Evolutionary conservation across 2,888 invertebrate genomes (phyloP).

Genomic region (Diachrysia chrysitis): DNA sequence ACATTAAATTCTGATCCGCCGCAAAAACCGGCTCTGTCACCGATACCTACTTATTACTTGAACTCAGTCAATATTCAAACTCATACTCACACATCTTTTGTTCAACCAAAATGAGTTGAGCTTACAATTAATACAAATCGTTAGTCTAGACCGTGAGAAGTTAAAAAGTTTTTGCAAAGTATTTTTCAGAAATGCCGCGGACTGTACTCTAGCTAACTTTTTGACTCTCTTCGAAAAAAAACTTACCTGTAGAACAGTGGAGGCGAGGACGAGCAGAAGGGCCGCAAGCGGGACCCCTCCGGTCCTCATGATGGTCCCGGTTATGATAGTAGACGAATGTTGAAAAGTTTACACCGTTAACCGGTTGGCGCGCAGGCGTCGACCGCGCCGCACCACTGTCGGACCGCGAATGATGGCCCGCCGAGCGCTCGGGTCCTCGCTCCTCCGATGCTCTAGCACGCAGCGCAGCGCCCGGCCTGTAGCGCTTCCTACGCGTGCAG

Average conservation of each 20-base stretch:
- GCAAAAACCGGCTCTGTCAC: conserved; percentile 60
- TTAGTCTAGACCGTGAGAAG: conserved; percentile 42
- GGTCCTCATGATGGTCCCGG: conserved; percentile 76
- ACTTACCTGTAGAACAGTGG: conserved; percentile 67
- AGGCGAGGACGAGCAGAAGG: conserved; percentile 71
- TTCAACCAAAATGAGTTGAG: conserved; percentile 20
- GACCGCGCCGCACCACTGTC: conserved; percentile 80
- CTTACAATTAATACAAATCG: conserved; percentile 46
- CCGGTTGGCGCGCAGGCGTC: conserved; percentile 74
- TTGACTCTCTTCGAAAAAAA: conserved; percentile 21
- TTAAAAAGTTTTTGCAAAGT: conserved; percentile 64
- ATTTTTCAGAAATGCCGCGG: conserved; percentile 57
- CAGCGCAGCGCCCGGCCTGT: conserved; percentile 48
- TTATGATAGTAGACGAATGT: conserved; percentile 64
- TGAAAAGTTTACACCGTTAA: conserved; percentile 72
- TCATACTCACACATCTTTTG: conserved; percentile 33
- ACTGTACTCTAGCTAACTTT: conserved; percentile 34
- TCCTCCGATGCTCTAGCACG: conserved; percentile 61
- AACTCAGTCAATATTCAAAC: conserved; percentile 36
- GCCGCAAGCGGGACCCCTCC: conserved; percentile 68
- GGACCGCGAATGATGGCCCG: conserved; percentile 77
- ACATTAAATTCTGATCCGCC: conserved; percentile 54
- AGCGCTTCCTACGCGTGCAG: conserved; percentile 63
- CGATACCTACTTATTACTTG: conserved; percentile 44
- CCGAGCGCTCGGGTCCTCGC: conserved; percentile 28